Conservation (phyloP, 2,113 vertebrate species). For the Passer domesticus region DNA sequence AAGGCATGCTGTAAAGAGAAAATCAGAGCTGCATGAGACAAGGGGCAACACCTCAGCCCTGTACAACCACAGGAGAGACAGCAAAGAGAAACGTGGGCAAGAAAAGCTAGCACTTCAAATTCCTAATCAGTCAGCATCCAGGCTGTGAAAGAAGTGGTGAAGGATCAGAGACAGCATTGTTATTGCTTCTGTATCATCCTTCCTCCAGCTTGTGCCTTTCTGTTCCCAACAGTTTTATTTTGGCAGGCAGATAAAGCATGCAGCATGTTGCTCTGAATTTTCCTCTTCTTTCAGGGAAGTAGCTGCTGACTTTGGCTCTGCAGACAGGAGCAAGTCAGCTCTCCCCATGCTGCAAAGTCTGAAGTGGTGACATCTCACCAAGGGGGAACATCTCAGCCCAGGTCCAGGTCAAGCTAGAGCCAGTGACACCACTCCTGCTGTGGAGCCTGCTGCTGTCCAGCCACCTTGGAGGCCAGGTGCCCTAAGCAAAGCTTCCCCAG, state of each 20-base stretch:
- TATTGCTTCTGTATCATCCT: background rate
- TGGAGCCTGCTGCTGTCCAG: background rate
- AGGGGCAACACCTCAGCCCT: background rate
- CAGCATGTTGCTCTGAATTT: background rate
- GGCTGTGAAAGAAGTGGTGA: background rate
- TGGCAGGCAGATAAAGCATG: background rate
- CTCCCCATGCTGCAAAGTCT: background rate
- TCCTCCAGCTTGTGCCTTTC: background rate
- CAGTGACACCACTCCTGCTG: background rate
- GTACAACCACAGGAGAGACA: background rate
- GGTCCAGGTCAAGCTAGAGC: background rate
- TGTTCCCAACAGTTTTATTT: background rate
- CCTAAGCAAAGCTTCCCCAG: background rate
- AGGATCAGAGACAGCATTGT: background rate
- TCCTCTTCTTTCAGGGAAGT: background rate
- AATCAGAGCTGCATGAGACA: background rate
- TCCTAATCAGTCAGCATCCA: background rate
- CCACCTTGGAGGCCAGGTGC: background rate
- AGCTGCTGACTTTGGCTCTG: background rate
- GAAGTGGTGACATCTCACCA: background rate
- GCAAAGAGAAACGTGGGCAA: background rate
- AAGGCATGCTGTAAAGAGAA: background rate
- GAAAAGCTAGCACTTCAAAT: background rate
- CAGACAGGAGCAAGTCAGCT: background rate
- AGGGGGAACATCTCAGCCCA: background rate